Base-by-base conservation (phyloP, 2,888 invertebrate species). In the Coelinius sp. region DNA sequence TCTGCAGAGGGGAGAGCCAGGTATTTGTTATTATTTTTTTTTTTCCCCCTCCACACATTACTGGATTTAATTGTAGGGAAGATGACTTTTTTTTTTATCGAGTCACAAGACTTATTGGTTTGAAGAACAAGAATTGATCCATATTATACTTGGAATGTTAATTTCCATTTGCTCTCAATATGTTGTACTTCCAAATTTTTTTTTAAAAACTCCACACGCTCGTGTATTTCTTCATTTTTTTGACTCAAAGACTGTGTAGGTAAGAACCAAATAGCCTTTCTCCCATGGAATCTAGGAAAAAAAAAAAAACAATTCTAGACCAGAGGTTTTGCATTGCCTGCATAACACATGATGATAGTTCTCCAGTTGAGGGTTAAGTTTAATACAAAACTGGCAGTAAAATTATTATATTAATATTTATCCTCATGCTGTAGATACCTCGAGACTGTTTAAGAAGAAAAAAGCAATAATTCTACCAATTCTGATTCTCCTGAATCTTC, bases 391-490 rank as follows among this genome's bases (percentile, higher is more conserved):
- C 41, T n/a, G n/a, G 41, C 41, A 41, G n/a, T 5, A 41, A 41
- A 41, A 41, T 46, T 56, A 44, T 31, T 52, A 49, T 25, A 31
- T 71, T 73, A 75, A 68, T 72, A 67, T n/a, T 41, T 41, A 1
- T n/a, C n/a, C n/a, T n/a, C n/a, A n/a, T 41, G n/a, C n/a, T 41
- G 1, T 76, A 80, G 84, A 76, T 8, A 75, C 79, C 20, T 78
- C 77, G 79, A 77, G 83, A 25, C 69, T 82, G 2, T 79, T 83
- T 56, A 93, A 94, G 88, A 89, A 95, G 80, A 95, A 95, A 90
- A 95, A 95, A 86, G 90, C 95, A 49, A 92, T 95, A 84, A 94
- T 95, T 78, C 73, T 88, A 17, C 87, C 88, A 7, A 46, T 87
- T 64, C 79, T 87, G 2, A 86, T 87, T 56, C 75, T 88, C 12